Evolutionary conservation across 2,797 vertebrate species (phyloP), one percentile per base, ranked within the genome.

Genomic region (Amphiprion clarkii): DNA sequence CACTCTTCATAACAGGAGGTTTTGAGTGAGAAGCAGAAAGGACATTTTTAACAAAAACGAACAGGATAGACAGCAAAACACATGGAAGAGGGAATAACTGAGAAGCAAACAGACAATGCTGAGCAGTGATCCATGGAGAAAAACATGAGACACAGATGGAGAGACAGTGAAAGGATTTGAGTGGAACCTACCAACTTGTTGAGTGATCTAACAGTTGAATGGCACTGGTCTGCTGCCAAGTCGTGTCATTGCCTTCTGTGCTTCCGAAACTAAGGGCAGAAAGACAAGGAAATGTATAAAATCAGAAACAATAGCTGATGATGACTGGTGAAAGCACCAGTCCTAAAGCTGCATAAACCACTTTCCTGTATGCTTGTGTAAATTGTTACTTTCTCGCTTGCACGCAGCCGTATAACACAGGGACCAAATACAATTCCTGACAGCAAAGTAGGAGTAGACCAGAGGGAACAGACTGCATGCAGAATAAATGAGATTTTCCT

Each of bases 131-230:
- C 44, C 36, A 44, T 3, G 7, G 52, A 65, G 52, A 69, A 67
- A 44, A n/a, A 51, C 48, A 74, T 36, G 49, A 79, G 80, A 74
- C 62, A 67, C 80, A 86, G 68, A 78, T 79, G 74, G 64, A 71
- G 56, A 70, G 51, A 68, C 57, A 73, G 71, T 31, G 25, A 57
- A 21, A 63, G 40, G 21, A n/a, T 65, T 46, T 39, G n/a, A 72
- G 55, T 27, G 58, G 16, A 44, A 90, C 91, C 53, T 88, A 92
- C 88, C 89, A 40, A 89, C 78, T 80, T 84, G 76, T 79, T 85
- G 75, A 88, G 61, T 12, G 71, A 62, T 88, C 71, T 86, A 85
- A 51, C 53, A 67, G 77, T 67, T 67, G 71, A 83, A 64, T 53
- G 58, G 61, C 33, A 16, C 64, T 14, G 71, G 54, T 74, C 56